Base-by-base conservation (phyloP, 2,797 vertebrate species). In the Pangasius larnaudii region DNA sequence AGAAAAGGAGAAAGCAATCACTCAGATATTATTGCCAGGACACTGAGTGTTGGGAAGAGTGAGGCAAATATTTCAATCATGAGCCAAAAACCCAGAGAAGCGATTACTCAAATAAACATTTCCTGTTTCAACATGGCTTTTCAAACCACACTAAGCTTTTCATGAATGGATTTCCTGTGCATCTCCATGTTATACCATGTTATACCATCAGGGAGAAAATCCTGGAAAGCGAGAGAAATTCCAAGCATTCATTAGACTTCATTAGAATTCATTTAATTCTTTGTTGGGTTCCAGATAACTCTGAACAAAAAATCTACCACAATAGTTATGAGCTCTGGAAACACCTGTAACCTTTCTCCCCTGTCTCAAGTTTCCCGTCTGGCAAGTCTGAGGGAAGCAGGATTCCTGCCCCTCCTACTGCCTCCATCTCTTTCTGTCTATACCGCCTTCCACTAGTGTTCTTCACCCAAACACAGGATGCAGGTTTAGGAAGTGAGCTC, bases 381-480 rank as follows among this genome's bases (percentile, higher is more conserved):
- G 93, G 91, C 94, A 92, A n/a, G 89, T 86, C 84, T 92, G 56
- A 75, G 88, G 93, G 92, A 95, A 93, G 90, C 89, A 7, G n/a
- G 14, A 59, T 69, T 89, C 86, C 82, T 89, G 88, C 83, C 91
- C 78, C 49, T 36, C 59, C 91, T 67, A 78, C 59, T 1, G 33
- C 19, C 59, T 85, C 7, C 88, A 51, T 88, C 87, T 92, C 90
- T 82, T 46, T 71, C 83, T 88, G 82, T 59, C 88, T 86, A 13
- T 59, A 51, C 69, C 51, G 65, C 27, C 53, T 39, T 51, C 36
- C 36, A 46, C 81, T 79, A 63, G 49, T 22, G 79, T 72, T 87
- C 92, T 94, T 93, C 92, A 92, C 93, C 91, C 56, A 84, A 90
- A 92, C 91, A 88, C 93, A 94, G 95, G 95, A 96, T 92, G 78